Percentiles rank a stretch among this genome's conserved stretches.
Conservation (phyloP, 2,888 invertebrate genomes). For the Drosophila phalerata region DNA sequence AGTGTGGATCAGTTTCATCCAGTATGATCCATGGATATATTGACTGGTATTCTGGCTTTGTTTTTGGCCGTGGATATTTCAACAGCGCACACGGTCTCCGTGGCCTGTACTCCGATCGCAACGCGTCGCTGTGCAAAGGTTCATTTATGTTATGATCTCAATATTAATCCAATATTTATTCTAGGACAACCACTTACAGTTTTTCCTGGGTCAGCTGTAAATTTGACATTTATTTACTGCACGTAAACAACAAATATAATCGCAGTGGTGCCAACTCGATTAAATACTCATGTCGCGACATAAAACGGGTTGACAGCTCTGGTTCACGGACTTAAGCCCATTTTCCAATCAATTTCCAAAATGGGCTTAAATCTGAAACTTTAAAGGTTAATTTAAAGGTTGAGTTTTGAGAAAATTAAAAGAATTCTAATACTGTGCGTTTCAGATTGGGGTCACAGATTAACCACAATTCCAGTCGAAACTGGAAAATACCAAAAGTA, state of each 20-base stretch:
- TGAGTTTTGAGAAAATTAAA: too few species aligned
- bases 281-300: too few species aligned
- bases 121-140: constrained; percentile 55
- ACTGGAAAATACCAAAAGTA: too few species aligned
- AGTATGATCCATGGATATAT: constrained; percentile 77
- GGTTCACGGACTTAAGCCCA: too few species aligned
- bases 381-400: too few species aligned
- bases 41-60: constrained; percentile 72
- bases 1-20: constrained; percentile 77
- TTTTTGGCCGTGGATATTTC: constrained; percentile 78
- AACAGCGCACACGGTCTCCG: constrained; percentile 71
- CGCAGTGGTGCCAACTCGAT: constrained; percentile 56
- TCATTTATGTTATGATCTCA: background rate
- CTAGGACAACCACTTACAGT: constrained; percentile 61
- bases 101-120: constrained; percentile 75
- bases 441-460: too few species aligned
- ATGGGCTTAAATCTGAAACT: too few species aligned
- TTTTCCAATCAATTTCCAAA: too few species aligned
- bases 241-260: constrained; percentile 66
- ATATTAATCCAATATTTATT: background rate
- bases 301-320: too few species aligned
- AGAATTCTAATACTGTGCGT: too few species aligned
- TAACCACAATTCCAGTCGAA: too few species aligned
- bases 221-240: constrained; percentile 66
- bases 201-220: constrained; percentile 73